Evolutionary conservation across 2,888 invertebrate species (phyloP).

Genomic region (Mythimna loreyi): DNA sequence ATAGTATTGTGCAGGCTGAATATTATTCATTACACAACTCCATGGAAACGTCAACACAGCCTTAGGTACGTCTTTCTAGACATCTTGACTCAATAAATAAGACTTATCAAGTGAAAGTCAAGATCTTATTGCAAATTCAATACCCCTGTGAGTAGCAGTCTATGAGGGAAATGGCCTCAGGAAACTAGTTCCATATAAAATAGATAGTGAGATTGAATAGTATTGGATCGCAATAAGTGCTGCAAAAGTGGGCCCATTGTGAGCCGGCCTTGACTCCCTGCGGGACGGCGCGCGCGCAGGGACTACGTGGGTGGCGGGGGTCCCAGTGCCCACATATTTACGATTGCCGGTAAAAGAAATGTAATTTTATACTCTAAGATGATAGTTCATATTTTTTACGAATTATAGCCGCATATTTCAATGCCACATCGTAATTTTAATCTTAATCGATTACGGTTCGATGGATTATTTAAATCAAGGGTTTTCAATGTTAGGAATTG

Average conservation of each 20-base stretch:
- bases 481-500: conserved; percentile 15
- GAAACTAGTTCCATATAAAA: conserved; percentile 88
- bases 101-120: conserved; percentile 67
- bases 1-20: conserved; percentile 13
- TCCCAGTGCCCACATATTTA: conserved; percentile 63
- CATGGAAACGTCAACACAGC: conserved; percentile 16
- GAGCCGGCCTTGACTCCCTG: conserved; percentile 81
- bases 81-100: conserved; percentile 42
- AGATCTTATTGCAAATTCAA: conserved; percentile 71
- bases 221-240: conserved; percentile 86
- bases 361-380: conserved; percentile 53
- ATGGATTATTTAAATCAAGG: conserved; percentile 42
- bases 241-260: conserved; percentile 84
- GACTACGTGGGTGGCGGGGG: conserved; percentile 79
- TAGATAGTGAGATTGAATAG: conserved; percentile 87
- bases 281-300: conserved; percentile 73
- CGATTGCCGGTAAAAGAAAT: conserved; percentile 53
- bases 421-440: conserved; percentile 34
- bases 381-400: conserved; percentile 51
- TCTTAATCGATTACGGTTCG: conserved; percentile 33
- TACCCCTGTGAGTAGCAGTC: conserved; percentile 75
- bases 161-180: conserved; percentile 79
- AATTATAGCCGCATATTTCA: conserved; percentile 40
- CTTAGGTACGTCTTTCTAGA: conserved; percentile 9
- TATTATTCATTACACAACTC: conserved; percentile 26